Evolutionary conservation across 2,888 invertebrate species (phyloP).

Genomic region (Tetranychus piercei): DNA sequence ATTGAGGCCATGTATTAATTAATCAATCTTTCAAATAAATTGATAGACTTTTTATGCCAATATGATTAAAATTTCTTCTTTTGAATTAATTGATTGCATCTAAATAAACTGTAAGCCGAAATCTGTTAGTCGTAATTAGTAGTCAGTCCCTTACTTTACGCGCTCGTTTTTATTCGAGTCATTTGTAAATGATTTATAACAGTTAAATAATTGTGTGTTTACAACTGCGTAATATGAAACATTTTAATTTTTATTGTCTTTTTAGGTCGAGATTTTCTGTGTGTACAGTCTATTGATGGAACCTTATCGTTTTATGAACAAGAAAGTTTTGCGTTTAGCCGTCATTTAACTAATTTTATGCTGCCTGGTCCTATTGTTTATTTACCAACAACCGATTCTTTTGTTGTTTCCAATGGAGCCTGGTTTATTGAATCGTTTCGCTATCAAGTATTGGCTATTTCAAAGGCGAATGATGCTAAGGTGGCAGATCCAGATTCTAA

Average conservation of each 20-base stretch:
- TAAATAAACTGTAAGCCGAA: no score
- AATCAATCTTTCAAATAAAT: no score
- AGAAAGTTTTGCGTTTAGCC: constrained; percentile 65
- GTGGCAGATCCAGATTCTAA: constrained; percentile 32
- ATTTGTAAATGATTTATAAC: neutral
- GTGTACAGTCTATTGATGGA: constrained; percentile 77
- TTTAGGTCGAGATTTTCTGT: constrained; percentile 53
- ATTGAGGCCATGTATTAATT: no score
- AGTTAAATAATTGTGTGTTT: neutral
- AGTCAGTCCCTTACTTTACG: no score
- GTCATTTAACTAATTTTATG: constrained; percentile 56
- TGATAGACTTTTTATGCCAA: no score
- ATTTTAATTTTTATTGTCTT: constrained; percentile 6
- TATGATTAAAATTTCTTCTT: no score
- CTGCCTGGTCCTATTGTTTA: constrained; percentile 70
- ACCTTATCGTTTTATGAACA: constrained; percentile 76
- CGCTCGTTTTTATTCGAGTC: no score
- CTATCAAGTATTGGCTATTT: constrained; percentile 57
- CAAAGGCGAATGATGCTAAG: constrained; percentile 37
- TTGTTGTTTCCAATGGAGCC: constrained; percentile 55
- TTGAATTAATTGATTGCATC: no score
- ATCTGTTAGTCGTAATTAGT: no score
- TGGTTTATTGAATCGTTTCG: constrained; percentile 71
- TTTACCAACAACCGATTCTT: constrained; percentile 58
- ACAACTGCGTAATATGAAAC: constrained; percentile 8